Evolutionary conservation across 2,113 vertebrate species (phyloP).

Genomic region (Verasper variegatus): DNA sequence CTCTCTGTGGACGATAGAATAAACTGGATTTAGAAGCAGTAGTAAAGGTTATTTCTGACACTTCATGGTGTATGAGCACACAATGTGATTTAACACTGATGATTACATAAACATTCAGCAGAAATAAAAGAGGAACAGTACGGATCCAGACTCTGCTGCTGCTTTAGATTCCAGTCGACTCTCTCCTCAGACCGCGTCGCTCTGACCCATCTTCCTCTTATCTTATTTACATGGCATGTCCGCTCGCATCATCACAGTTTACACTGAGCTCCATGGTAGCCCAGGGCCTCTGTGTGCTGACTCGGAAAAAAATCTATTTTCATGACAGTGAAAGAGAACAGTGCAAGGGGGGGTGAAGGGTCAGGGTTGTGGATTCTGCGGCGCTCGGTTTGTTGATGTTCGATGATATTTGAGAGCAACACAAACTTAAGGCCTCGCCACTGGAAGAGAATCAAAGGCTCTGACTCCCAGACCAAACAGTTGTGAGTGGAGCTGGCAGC

Average conservation of each 20-base stretch:
- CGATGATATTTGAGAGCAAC: conserved; percentile 29
- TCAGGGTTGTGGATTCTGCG: conserved; percentile 14
- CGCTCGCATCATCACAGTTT: conserved; percentile 59
- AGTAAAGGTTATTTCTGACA: too few relatives aligned
- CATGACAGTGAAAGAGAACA: conserved; percentile 53
- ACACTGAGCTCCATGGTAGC: conserved; percentile 46
- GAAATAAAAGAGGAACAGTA: too few relatives aligned
- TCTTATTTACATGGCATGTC: conserved; percentile 67
- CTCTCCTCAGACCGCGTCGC: conserved; percentile 5
- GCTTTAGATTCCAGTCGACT: neutral
- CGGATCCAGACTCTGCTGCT: neutral
- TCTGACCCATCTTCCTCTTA: conserved; percentile 40
- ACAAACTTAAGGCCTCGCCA: conserved; percentile 9
- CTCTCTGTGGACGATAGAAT: too few relatives aligned
- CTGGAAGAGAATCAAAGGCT: neutral
- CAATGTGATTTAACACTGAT: too few relatives aligned
- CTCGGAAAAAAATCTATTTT: conserved; percentile 50
- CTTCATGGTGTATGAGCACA: too few relatives aligned
- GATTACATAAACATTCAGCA: too few relatives aligned
- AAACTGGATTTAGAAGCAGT: too few relatives aligned
- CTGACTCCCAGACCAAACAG: conserved; percentile 20
- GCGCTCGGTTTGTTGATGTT: conserved; percentile 44
- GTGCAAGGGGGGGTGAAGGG: conserved; percentile 5
- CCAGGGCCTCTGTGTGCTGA: conserved; percentile 46
- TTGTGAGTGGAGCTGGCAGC: conserved; percentile 28